Conservation (phyloP, 2,888 invertebrate species). For the Falcaria lacertinaria region DNA sequence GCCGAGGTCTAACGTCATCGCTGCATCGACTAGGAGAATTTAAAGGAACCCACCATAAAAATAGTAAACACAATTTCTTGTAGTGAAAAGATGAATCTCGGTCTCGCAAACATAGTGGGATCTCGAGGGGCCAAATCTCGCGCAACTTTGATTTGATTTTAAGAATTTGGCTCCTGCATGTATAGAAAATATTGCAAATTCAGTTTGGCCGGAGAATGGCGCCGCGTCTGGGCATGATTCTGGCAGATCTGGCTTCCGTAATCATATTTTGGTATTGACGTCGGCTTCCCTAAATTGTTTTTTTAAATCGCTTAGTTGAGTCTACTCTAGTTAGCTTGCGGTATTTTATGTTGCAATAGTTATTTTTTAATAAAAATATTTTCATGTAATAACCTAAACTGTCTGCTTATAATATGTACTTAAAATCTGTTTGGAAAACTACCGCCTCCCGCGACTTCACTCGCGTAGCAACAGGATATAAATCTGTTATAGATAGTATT, state of each 20-base stretch:
- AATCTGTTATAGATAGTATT: too few relatives aligned
- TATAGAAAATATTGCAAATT: conserved; percentile 59
- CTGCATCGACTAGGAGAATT: conserved; percentile 33
- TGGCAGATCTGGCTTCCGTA: conserved; percentile 11
- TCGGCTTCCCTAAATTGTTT: conserved; percentile 1
- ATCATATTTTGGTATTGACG: conserved; percentile 15
- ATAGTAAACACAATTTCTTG: conserved; percentile 64
- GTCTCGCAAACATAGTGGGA: conserved; percentile 44
- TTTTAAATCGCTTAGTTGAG: too few relatives aligned
- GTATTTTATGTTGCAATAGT: too few relatives aligned
- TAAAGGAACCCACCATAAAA: conserved; percentile 51
- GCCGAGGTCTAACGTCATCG: conserved; percentile 33
- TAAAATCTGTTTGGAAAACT: too few relatives aligned
- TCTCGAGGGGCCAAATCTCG: conserved; percentile 48
- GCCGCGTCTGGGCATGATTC: conserved; percentile 11
- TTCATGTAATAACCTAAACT: too few relatives aligned
- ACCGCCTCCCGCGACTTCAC: too few relatives aligned
- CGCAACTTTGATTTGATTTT: conserved; percentile 66
- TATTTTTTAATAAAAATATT: too few relatives aligned
- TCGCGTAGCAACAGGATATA: too few relatives aligned
- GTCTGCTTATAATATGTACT: too few relatives aligned
- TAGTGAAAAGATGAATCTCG: conserved; percentile 58
- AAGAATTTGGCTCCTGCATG: conserved; percentile 42
- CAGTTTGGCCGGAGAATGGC: conserved; percentile 30
- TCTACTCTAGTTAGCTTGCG: too few relatives aligned